A percentile compares a stretch with the other conserved stretches of the same genome.
phyloP scores from a whole-genome alignment of 1,140 invertebrate species.

The Maconellicoccus hirsutus region DNA sequence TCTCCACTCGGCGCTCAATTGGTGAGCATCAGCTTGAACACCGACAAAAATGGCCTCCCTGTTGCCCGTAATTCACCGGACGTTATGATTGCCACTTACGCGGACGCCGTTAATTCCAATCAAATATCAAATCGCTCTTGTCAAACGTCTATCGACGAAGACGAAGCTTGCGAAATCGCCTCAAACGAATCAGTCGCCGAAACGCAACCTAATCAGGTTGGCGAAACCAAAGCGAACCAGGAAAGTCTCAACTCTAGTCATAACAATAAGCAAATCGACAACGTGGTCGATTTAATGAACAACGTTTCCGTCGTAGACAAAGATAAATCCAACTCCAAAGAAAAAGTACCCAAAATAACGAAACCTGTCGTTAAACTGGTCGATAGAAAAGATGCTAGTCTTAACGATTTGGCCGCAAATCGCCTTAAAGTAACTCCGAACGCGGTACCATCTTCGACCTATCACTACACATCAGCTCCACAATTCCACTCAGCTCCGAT shows the following conservation, averaged over 20 bases:
- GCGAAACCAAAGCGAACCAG: neutral
- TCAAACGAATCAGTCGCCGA: neutral
- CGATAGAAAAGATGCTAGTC: neutral
- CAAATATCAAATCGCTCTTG: neutral
- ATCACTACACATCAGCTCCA: neutral
- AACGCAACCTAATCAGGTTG: neutral
- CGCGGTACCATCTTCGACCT: neutral
- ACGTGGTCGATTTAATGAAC: neutral
- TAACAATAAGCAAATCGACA: neutral
- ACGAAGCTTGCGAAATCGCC: neutral
- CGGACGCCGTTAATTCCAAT: neutral
- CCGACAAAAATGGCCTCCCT: neutral
- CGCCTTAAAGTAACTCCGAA: neutral
- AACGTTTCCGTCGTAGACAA: neutral
- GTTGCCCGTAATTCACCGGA: neutral
- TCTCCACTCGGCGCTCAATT: neutral
- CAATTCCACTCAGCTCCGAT: neutral
- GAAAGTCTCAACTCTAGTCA: neutral
- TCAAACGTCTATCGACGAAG: neutral
- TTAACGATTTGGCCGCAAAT: neutral
- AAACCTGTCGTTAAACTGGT: neutral
- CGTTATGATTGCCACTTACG: neutral
- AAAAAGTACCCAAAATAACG: neutral
- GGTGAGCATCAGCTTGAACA: neutral
- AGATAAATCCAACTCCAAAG: neutral